Base-by-base conservation (phyloP, 1,140 invertebrate genomes). In the Helicoverpa armigera region DNA sequence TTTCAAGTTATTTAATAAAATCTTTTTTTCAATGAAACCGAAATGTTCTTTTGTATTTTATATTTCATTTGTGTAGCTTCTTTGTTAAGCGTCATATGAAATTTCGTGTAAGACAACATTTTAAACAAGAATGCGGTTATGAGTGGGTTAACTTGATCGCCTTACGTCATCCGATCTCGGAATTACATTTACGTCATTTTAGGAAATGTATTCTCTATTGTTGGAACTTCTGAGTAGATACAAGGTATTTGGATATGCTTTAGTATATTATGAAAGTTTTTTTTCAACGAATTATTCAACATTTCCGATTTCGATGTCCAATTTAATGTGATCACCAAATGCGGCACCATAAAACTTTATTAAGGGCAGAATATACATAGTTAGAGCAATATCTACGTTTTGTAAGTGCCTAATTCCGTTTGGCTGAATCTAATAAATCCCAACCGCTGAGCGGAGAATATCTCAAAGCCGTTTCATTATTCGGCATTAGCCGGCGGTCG, bases 381-480 rank as follows among this genome's bases (percentile, higher is more conserved):
- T 69, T 51, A 82, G 73, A 81, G 61, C 35, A 79, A 79, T 79
- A 79, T 79, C 76, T 58, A 65, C 80, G 63, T 85, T 74, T 76
- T 80, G 79, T 80, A 85, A 81, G 81, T 87, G 85, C 81, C 82
- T 91, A 89, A 91, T 91, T 91, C 86, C 87, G 86, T 91, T 90
- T 86, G 87, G 86, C 82, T 84, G 87, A 90, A 92, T 91, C 86
- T 92, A 92, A 94, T 94, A 92, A 94, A 92, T 92, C 87, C 82
- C 84, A 80, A 86, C 88, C 88, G 87, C 83, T 82, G 85, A 91
- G 85, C 86, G 83, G 81, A 86, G 87, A 88, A 90, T 86, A 89
- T 92, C 88, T 90, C 88, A 92, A 91, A 93, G 91, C 88, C 89
- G 91, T 93, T 92, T 93, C 92, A 94, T 94, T 93, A 94, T 89